Conservation (phyloP, 2,888 invertebrate species). For the Stomorhina lunata region DNA sequence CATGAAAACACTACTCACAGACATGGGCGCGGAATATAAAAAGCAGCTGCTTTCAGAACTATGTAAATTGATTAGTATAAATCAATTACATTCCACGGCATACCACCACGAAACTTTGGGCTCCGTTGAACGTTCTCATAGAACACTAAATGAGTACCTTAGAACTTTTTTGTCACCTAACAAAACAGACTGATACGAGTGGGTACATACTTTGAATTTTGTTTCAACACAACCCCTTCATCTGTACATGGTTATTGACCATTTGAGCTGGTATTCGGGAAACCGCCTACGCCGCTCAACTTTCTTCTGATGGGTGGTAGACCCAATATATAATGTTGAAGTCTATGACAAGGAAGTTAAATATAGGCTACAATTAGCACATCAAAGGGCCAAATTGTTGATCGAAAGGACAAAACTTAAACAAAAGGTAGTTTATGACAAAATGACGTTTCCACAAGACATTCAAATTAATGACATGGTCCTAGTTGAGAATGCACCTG, state of each 20-base stretch:
- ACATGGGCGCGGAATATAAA: neutral
- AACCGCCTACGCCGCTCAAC: neutral
- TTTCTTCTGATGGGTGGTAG: too few relatives aligned
- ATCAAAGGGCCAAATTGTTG: neutral
- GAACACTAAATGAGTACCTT: constrained; percentile 24
- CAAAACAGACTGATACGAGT: constrained; percentile 14
- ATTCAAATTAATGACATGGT: too few relatives aligned
- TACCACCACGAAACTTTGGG: constrained; percentile 29
- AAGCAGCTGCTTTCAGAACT: neutral
- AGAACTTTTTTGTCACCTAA: constrained; percentile 5
- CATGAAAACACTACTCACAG: constrained; percentile 55
- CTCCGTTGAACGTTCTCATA: constrained; percentile 17
- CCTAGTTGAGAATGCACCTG: neutral
- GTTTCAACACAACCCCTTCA: constrained; percentile 19
- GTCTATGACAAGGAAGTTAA: constrained; percentile 26
- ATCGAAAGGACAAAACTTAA: neutral
- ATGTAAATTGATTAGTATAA: neutral
- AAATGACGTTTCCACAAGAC: neutral
- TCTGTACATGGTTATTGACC: constrained; percentile 31
- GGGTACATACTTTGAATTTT: neutral
- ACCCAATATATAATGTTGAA: constrained; percentile 16
- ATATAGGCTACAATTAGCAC: constrained; percentile 10
- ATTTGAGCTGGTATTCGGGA: neutral
- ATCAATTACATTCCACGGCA: constrained; percentile 3
- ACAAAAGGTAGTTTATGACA: neutral